A percentile compares a stretch with the other conserved stretches of the same genome.
These are phyloP conservation scores for Drosophila nr. perissopoda DNA, from an alignment of 2,888 invertebrate species.

Conservation along the genomic window DNA sequence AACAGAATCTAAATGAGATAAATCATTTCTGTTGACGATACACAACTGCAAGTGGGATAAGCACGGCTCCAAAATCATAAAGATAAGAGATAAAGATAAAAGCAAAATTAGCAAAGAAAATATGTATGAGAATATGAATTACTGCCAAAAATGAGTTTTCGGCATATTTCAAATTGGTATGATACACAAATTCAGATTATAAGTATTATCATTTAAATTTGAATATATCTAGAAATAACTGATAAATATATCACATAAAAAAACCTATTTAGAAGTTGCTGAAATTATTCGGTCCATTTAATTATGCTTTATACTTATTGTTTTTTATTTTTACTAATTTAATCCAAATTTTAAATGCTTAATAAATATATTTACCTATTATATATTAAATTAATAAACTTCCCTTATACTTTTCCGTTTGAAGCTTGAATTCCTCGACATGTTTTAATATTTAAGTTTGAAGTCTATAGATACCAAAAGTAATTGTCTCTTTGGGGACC, in stretches of 20 bases:
- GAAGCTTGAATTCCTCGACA: neutral
- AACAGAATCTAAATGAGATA: constrained; percentile 1
- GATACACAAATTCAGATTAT: too few species aligned
- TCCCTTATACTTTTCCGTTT: neutral
- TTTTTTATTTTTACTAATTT: too few species aligned
- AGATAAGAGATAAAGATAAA: neutral
- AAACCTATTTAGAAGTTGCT: too few species aligned
- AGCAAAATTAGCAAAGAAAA: too few species aligned
- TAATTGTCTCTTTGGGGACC: neutral
- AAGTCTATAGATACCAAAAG: neutral
- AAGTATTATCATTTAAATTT: too few species aligned
- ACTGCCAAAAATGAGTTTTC: too few species aligned
- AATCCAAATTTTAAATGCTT: neutral
- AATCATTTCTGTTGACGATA: neutral
- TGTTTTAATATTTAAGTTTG: neutral
- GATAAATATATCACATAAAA: too few species aligned
- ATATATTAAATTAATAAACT: neutral
- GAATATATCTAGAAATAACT: too few species aligned
- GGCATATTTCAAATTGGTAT: too few species aligned
- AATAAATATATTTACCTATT: neutral
- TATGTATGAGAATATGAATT: too few species aligned
- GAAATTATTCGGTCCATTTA: too few species aligned
- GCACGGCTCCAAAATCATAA: neutral
- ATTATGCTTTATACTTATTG: too few species aligned
- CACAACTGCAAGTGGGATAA: neutral